Evolutionary conservation across 2,888 invertebrate genomes (phyloP), one percentile per base, ranked within the genome.

Genomic region (Acrobasis consociella): DNA sequence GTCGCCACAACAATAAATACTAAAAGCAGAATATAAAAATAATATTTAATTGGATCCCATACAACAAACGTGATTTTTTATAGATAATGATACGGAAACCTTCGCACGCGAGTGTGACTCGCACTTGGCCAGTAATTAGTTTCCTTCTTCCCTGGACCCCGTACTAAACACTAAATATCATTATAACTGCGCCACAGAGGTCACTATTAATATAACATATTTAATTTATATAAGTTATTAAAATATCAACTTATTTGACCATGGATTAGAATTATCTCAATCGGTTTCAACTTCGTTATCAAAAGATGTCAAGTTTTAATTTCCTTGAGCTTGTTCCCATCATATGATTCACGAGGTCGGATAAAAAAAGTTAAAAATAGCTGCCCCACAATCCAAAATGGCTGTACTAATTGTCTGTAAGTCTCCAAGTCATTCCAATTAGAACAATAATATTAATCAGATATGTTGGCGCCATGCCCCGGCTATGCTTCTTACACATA

Each of bases 401-500:
- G 80, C 81, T 70, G 69, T 63, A 74, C 73, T 83, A 88, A 87
- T 89, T 86, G 83, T 69, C 71, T 74, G 71, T 74, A 78, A 78
- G 82, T 80, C 74, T 69, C 74, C 80, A 83, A 85, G 82, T 82
- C 78, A 76, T 81, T 78, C 81, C 81, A 90, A 90, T 91, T 89
- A 89, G 87, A 77, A 83, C 88, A 89, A 87, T 86, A 56, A 80
- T 82, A 82, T 85, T 88, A 86, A 87, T 86, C 83, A 81, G 78
- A 77, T 73, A 70, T 65, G 74, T 72, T 78, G 87, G 87, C 87
- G 91, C 88, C 87, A 67, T 58, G 60, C 69, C 31, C 11, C 42
- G 39, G 56, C 51, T 58, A 22, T 39, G 38, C 11, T 50, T 38
- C 16, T n/a, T 39, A 11, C 11, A 3, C 13, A 13, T 46, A 46